phyloP scores from a whole-genome alignment of 1,140 invertebrate genomes.

The Probaryconus sp. region DNA sequence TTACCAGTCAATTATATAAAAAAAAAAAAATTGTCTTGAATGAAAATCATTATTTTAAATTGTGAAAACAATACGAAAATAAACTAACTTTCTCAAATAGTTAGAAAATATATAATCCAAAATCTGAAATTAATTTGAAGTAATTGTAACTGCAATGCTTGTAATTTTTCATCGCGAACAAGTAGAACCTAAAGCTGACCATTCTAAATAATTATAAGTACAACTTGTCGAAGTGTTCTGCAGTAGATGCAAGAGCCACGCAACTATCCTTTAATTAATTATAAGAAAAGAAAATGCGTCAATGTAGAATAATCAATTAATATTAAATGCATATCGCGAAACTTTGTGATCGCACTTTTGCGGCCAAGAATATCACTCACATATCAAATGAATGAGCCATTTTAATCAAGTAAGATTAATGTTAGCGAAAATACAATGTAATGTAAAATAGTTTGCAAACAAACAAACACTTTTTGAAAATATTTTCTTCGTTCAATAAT shows the following conservation, averaged over 20 bases:
- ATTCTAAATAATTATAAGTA: conserved; percentile 55
- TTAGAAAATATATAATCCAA: too few relatives aligned
- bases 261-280: conserved; percentile 24
- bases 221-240: conserved; percentile 43
- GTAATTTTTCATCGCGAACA: too few relatives aligned
- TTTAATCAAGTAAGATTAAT: conserved; percentile 46
- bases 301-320: conserved; percentile 29
- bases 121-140: too few relatives aligned
- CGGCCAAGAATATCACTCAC: conserved; percentile 74
- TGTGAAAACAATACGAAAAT: too few relatives aligned
- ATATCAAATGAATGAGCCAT: conserved; percentile 72
- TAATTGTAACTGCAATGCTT: not conserved
- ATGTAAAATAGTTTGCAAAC: conserved; percentile 27
- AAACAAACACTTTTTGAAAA: conserved; percentile 3
- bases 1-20: too few relatives aligned
- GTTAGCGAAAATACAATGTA: conserved; percentile 30
- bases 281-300: conserved; percentile 23
- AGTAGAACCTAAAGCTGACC: conserved; percentile 31
- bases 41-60: not conserved
- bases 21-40: not conserved
- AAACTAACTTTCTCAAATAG: too few relatives aligned
- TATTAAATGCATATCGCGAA: conserved; percentile 60
- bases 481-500: not conserved
- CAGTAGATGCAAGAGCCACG: conserved; percentile 19
- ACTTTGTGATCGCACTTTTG: conserved; percentile 69